Conservation (phyloP, 2,113 vertebrate genomes). For the Crotalus viridis region DNA sequence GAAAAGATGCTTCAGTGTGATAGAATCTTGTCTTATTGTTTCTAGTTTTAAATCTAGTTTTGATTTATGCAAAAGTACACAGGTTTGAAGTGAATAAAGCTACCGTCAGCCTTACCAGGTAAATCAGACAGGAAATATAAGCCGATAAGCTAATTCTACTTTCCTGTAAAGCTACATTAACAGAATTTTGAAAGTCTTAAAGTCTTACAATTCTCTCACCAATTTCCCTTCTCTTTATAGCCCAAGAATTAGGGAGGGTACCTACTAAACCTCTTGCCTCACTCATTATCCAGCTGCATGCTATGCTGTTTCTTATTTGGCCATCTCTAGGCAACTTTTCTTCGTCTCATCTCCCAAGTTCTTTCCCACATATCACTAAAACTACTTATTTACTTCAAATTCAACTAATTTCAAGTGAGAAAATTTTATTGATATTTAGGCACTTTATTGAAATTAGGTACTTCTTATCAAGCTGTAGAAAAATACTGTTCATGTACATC, state of each 20-base stretch:
- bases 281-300: too few species aligned
- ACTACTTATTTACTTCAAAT: not conserved
- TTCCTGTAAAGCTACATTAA: not conserved
- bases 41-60: not conserved
- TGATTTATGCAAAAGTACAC: not conserved
- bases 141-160: not conserved
- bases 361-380: not conserved
- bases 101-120: not conserved
- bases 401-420: not conserved
- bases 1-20: not conserved
- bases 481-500: not conserved
- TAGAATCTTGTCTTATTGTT: not conserved
- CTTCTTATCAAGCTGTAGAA: not conserved
- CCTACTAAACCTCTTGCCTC: not conserved
- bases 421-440: not conserved
- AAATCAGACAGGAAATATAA: not conserved
- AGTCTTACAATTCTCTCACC: not conserved
- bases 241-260: not conserved
- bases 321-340: not conserved
- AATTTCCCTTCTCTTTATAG: not conserved
- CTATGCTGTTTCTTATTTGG: not conserved
- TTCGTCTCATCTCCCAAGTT: not conserved
- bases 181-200: not conserved
- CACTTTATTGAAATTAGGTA: not conserved
- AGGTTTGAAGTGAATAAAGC: not conserved